These are phyloP conservation scores for mouse (Mus musculus) DNA, from an alignment of 2,113 vertebrate species.

Conservation along the genomic window DNA sequence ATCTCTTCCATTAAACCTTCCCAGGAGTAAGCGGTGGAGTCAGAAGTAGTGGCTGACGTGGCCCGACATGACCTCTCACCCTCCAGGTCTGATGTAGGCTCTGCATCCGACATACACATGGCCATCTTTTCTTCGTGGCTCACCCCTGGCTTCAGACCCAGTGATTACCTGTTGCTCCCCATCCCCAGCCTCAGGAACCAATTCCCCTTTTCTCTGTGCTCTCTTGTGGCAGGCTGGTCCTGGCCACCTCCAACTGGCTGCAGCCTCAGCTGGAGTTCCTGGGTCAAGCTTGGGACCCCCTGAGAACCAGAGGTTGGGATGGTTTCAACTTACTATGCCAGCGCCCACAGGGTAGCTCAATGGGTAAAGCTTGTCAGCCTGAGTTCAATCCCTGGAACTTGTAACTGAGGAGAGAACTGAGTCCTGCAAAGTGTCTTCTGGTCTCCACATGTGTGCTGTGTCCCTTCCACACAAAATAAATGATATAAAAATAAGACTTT, in stretches of 20 bases:
- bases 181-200: background rate
- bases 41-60: background rate
- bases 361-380: background rate
- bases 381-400: background rate
- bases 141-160: background rate
- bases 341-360: background rate
- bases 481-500: background rate
- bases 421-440: background rate
- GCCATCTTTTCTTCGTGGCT: background rate
- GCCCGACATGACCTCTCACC: background rate
- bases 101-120: background rate
- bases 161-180: background rate
- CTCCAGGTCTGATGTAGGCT: background rate
- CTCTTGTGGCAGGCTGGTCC: background rate
- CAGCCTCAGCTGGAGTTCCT: background rate
- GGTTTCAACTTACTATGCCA: background rate
- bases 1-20: slow-evolving; percentile 31
- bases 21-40: slow-evolving; percentile 3
- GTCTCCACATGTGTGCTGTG: background rate
- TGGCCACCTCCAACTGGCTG: background rate
- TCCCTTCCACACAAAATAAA: background rate
- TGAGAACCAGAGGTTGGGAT: background rate
- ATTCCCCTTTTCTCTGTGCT: background rate
- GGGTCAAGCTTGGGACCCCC: background rate
- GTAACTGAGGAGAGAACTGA: background rate